A percentile compares a stretch with the other conserved stretches of the same genome.
phyloP scores from a whole-genome alignment of 1,140 invertebrate species.

The Coelopa frigida region DNA sequence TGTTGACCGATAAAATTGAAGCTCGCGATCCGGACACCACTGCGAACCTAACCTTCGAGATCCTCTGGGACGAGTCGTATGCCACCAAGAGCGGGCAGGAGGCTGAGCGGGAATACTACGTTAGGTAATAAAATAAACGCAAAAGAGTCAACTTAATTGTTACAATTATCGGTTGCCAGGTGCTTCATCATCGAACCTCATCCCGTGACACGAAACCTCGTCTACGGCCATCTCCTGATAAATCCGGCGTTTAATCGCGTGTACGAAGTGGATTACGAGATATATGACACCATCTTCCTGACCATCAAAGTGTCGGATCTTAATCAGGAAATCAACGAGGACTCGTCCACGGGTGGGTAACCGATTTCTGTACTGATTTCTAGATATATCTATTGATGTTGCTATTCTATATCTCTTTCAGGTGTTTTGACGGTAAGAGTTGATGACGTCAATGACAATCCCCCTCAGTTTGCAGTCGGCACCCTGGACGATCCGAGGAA shows the following conservation, averaged over 20 bases:
- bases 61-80: constrained; percentile 50
- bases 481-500: constrained; percentile 35
- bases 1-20: constrained; percentile 43
- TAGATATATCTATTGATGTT: background rate
- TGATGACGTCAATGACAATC: constrained; percentile 50
- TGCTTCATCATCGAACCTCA: constrained; percentile 3
- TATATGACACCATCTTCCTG: constrained; percentile 50
- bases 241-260: constrained; percentile 10
- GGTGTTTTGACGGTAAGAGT: constrained; percentile 46
- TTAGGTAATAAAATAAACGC: too few relatives aligned
- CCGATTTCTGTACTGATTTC: background rate
- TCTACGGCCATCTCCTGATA: constrained; percentile 6
- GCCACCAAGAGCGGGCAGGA: constrained; percentile 49
- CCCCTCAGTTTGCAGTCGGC: constrained; percentile 44
- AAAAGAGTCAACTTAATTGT: too few relatives aligned
- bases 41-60: constrained; percentile 47
- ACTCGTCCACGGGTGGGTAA: constrained; percentile 44
- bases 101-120: constrained; percentile 20
- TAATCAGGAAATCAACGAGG: constrained; percentile 40
- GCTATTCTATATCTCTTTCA: constrained; percentile 27
- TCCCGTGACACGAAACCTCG: background rate
- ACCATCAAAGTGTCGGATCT: constrained; percentile 45
- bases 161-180: too few relatives aligned
- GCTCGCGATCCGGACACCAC: constrained; percentile 51
- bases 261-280: constrained; percentile 48